Evolutionary conservation across 2,113 vertebrate genomes (phyloP), one percentile per base, ranked within the genome.

Genomic region (Platycercus adscitus): DNA sequence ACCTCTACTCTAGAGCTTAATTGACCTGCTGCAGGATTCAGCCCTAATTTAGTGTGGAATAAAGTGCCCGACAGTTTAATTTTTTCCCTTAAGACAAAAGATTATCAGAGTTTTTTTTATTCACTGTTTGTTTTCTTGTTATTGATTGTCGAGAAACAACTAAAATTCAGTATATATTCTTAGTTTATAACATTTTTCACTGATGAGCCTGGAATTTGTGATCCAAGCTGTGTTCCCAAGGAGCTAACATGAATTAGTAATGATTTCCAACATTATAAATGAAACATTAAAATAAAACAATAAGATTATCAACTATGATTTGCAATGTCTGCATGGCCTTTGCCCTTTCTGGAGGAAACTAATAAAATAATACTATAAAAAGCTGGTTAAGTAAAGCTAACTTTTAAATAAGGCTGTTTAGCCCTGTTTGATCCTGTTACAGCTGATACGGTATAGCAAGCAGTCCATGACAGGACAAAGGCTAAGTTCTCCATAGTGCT

Each of bases 261-360:
- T 49, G 88, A 96, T 90, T 95, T 94, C 41, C 25, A 73, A 35
- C 13, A 25, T 80, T 88, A 72, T 65, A 89, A 91, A 65, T 19
- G 8, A 85, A 87, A 44, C 1, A 1, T 78, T 61, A 85, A 55
- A 87, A 75, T 26, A 81, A 91, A 68, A 12, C 9, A 12, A 85
- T 64, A 11, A 78, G 31, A 81, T 75, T 81, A 79, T 60, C 12
- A 68, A 16, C 23, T 64, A n/a, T 60, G 29, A 65, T 91, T 89
- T 91, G 33, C 79, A 82, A 20, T 24, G 11, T 76, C 49, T 77
- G 70, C 75, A 76, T 4, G 64, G 85, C 11, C 35, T 82, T 88
- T 88, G 56, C 17, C 8, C 33, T 82, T 88, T 85, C 24, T 49
- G 56, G 16, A 65, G 55, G 52, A 55, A 88, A 82, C 37, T 8